Percentiles rank a stretch among this genome's conserved stretches.
phyloP scores from a whole-genome alignment of 2,888 invertebrate genomes.

The Calliphora vomitoria region DNA sequence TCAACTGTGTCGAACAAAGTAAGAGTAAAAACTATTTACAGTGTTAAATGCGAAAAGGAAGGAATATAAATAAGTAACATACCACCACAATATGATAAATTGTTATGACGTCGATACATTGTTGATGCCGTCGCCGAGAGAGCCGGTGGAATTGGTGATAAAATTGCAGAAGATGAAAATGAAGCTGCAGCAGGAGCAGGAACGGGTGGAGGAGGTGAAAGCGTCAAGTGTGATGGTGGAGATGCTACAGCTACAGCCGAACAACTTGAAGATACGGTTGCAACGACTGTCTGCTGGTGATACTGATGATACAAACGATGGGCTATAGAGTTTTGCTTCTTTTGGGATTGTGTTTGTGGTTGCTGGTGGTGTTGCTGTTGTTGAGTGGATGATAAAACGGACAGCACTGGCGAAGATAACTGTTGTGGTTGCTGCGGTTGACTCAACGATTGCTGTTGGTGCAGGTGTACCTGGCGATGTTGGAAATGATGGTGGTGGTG shows the following conservation, averaged over 20 bases:
- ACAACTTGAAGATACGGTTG: slow-evolving; percentile 67
- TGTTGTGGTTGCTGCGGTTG: slow-evolving; percentile 65
- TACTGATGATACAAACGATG: slow-evolving; percentile 80
- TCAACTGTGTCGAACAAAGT: slow-evolving; percentile 18
- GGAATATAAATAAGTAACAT: slow-evolving; percentile 77
- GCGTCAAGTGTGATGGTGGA: slow-evolving; percentile 58
- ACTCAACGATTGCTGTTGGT: slow-evolving; percentile 78
- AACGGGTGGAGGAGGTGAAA: slow-evolving; percentile 76
- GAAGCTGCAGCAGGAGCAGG: slow-evolving; percentile 77
- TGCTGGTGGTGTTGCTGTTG: slow-evolving; percentile 66
- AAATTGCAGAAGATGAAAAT: slow-evolving; percentile 51
- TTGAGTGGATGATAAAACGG: slow-evolving; percentile 49
- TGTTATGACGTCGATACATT: slow-evolving; percentile 84
- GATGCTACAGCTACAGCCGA: slow-evolving; percentile 62
- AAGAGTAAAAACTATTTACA: slow-evolving; percentile 3
- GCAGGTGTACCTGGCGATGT: slow-evolving; percentile 76
- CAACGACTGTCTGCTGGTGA: slow-evolving; percentile 75
- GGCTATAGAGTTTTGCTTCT: slow-evolving; percentile 68
- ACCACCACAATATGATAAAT: slow-evolving; percentile 84
- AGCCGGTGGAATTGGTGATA: slow-evolving; percentile 58
- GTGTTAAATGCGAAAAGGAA: background rate
- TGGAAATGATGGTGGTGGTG: slow-evolving; percentile 81
- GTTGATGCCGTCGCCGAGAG: slow-evolving; percentile 74
- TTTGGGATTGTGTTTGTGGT: slow-evolving; percentile 41
- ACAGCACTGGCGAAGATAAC: slow-evolving; percentile 63